These are phyloP conservation scores for Staurois parvus DNA, from an alignment of 2,797 vertebrate species.

Conservation along the genomic window DNA sequence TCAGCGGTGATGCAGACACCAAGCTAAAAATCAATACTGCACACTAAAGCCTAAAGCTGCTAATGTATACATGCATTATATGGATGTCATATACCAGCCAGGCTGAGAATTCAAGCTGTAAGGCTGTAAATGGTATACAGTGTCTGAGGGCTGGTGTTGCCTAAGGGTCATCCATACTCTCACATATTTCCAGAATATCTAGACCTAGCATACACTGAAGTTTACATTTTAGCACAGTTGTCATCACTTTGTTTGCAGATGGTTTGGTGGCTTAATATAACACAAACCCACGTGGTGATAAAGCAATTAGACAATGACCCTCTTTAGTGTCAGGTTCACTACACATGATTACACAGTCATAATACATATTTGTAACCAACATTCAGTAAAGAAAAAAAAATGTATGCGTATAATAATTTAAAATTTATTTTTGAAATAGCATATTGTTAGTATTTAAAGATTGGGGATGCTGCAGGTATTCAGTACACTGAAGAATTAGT, in stretches of 20 bases:
- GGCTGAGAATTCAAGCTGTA: not conserved
- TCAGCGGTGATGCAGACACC: not conserved
- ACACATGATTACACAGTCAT: too few species aligned
- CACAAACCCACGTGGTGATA: not conserved
- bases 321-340: too few species aligned
- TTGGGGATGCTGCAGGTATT: too few species aligned
- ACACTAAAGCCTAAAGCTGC: not conserved
- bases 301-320: too few species aligned
- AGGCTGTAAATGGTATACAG: not conserved
- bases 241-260: not conserved
- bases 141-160: not conserved
- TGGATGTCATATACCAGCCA: not conserved
- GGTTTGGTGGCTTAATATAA: not conserved
- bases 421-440: too few species aligned
- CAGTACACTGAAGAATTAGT: too few species aligned
- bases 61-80: constrained; percentile 17
- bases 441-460: too few species aligned
- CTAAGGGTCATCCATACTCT: not conserved
- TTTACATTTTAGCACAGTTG: not conserved
- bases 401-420: too few species aligned
- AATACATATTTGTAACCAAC: too few species aligned
- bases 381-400: too few species aligned
- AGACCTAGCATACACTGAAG: not conserved
- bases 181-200: not conserved
- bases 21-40: not conserved